Conservation (phyloP, 2,797 vertebrate species). For the Microctenopoma stevenorrisi region DNA sequence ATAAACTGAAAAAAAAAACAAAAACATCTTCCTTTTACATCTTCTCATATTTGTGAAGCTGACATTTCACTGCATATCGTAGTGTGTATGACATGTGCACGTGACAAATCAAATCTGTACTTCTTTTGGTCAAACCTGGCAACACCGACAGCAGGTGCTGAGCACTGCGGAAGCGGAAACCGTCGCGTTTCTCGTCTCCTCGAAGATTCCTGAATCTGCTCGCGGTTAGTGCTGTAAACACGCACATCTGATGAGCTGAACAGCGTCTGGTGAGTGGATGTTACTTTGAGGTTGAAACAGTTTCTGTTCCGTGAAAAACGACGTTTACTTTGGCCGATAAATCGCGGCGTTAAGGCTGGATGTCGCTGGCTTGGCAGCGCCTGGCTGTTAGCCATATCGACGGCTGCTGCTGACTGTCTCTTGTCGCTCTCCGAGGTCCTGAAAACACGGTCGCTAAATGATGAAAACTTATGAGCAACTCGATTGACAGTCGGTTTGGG, state of each 20-base stretch:
- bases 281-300: fast-evolving
- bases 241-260: fast-evolving
- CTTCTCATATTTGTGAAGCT: too few relatives aligned
- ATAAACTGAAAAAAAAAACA: too few relatives aligned
- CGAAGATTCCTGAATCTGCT: slow-evolving; percentile 51
- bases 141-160: slow-evolving; percentile 22
- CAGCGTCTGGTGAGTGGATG: fast-evolving
- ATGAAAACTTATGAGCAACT: neutral
- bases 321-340: fast-evolving
- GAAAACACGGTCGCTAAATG: slow-evolving; percentile 44
- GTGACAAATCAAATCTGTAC: too few relatives aligned
- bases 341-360: neutral
- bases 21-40: too few relatives aligned
- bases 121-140: neutral
- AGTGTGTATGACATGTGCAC: too few relatives aligned
- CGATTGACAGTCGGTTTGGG: neutral
- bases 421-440: slow-evolving; percentile 78
- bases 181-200: slow-evolving; percentile 42
- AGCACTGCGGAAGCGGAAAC: slow-evolving; percentile 74
- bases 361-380: slow-evolving; percentile 18
- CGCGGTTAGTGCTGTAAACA: slow-evolving; percentile 49
- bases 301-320: fast-evolving
- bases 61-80: too few relatives aligned
- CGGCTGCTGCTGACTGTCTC: slow-evolving; percentile 35
- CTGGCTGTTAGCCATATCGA: slow-evolving; percentile 55